phyloP scores from a whole-genome alignment of 2,888 invertebrate species.

The Idaea aversata region DNA sequence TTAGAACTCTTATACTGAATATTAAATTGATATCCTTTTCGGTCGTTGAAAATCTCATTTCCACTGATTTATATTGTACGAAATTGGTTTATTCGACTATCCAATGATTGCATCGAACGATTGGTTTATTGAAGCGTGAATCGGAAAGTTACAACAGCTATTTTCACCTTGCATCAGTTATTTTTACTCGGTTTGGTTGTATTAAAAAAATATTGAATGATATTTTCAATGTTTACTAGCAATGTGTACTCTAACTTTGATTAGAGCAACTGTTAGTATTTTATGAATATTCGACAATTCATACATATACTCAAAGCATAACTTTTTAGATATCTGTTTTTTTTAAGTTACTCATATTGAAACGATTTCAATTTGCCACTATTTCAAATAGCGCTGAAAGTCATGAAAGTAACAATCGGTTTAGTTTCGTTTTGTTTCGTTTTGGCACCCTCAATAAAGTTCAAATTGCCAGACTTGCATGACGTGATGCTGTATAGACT shows the following conservation, averaged over 20 bases:
- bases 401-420: no score
- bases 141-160: conserved; percentile 38
- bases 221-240: background rate
- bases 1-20: conserved; percentile 40
- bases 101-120: conserved; percentile 54
- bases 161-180: conserved; percentile 18
- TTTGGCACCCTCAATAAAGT: no score
- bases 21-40: conserved; percentile 47
- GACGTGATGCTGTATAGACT: no score
- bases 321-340: no score
- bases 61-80: conserved; percentile 52
- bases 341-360: no score
- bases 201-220: background rate
- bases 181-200: background rate
- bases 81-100: conserved; percentile 57
- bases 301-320: no score
- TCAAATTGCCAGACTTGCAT: no score
- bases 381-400: no score
- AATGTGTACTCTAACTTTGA: background rate
- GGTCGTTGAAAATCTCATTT: conserved; percentile 42
- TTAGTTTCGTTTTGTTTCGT: no score
- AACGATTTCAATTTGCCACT: no score
- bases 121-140: conserved; percentile 56
- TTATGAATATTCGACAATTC: no score
- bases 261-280: no score